Evolutionary conservation across 2,888 invertebrate genomes (phyloP).

Genomic region (Eupithecia insigniata): DNA sequence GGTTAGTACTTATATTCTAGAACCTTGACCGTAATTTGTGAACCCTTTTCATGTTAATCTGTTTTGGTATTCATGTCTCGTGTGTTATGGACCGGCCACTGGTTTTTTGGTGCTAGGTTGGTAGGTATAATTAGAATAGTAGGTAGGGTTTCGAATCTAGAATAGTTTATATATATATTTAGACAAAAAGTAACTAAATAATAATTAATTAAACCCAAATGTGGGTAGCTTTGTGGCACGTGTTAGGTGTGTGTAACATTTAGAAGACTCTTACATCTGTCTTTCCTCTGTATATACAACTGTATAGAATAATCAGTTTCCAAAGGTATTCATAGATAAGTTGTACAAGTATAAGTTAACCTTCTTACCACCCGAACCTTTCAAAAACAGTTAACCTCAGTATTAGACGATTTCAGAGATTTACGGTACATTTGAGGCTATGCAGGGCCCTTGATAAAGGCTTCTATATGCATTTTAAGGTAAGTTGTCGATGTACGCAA

Average conservation of each 20-base stretch:
- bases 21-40: neutral
- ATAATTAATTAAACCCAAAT: no score
- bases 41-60: neutral
- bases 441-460: conserved; percentile 49
- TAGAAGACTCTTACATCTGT: neutral
- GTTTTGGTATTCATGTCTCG: neutral
- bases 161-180: no score
- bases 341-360: no score
- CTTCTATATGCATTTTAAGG: conserved; percentile 59
- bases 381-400: conserved; percentile 1
- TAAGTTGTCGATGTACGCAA: conserved; percentile 78
- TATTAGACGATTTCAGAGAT: conserved; percentile 18
- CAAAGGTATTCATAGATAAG: conserved; percentile 14
- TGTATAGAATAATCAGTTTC: neutral
- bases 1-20: neutral
- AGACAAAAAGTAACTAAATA: no score
- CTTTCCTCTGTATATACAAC: no score
- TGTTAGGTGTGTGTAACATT: neutral
- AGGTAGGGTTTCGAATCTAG: no score
- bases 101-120: neutral
- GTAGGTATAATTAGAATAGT: no score
- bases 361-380: conserved; percentile 3
- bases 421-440: conserved; percentile 27
- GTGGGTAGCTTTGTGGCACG: neutral
- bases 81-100: neutral